Conservation (phyloP, 2,888 invertebrate genomes). For the Malacosoma neustria region DNA sequence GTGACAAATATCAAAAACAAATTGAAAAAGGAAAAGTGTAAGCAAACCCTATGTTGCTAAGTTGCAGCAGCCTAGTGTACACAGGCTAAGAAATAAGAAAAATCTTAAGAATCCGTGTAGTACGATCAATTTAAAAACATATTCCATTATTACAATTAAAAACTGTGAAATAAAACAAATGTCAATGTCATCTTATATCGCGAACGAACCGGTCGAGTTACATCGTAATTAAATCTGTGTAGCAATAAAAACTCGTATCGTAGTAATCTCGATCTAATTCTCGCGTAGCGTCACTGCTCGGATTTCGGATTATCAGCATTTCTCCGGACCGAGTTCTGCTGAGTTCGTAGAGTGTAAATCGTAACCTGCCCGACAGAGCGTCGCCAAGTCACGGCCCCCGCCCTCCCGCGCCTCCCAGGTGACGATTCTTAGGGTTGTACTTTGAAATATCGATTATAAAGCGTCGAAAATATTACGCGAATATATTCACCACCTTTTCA, state of each 20-base stretch:
- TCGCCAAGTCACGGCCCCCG: constrained; percentile 48
- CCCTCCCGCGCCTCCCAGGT: constrained; percentile 50
- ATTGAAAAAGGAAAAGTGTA: no score
- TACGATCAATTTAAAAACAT: no score
- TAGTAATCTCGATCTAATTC: constrained; percentile 67
- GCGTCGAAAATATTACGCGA: no score
- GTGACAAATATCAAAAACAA: no score
- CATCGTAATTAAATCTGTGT: constrained; percentile 38
- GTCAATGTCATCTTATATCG: constrained; percentile 5
- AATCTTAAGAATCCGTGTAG: no score
- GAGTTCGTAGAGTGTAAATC: constrained; percentile 73
- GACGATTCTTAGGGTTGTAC: constrained; percentile 46
- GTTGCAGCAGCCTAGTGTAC: no score
- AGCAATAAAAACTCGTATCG: constrained; percentile 48
- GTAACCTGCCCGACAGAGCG: constrained; percentile 72
- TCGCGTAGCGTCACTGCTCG: constrained; percentile 45
- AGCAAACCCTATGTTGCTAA: no score
- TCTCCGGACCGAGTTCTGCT: constrained; percentile 65
- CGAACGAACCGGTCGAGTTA: constrained; percentile 23
- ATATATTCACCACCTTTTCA: no score
- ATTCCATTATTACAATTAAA: not conserved
- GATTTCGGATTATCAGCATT: constrained; percentile 70
- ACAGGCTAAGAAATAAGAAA: no score
- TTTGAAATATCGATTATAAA: not conserved
- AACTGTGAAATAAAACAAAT: constrained; percentile 5